Base-by-base conservation (phyloP, 2,797 vertebrate genomes). In the Epinephelus malabaricus region DNA sequence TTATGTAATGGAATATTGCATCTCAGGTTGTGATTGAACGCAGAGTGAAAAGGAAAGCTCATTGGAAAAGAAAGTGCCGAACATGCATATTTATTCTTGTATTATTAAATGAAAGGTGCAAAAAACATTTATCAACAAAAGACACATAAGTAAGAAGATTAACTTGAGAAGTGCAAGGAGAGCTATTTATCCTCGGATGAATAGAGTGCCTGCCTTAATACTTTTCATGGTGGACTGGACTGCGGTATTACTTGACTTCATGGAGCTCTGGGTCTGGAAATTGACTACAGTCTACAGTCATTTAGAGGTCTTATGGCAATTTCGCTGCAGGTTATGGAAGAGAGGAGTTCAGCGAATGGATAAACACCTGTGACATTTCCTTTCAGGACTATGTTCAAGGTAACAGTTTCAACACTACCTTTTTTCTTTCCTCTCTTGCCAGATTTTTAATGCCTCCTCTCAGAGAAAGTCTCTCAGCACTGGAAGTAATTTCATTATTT, bases 281-380 rank as follows among this genome's bases (percentile, higher is more conserved):
- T 92, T 90, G 92, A 93, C 92, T 92, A 88, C 80, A 93, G 91
- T 92, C 91, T 91, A 70, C 73, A 90, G 91, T 94, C 87, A 90
- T 93, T 94, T 93, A 82, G 90, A 83, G 85, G 90, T 90, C 90
- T 92, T 92, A 77, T 62, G 82, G 90, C 93, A 94, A 94, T 94
- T 94, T 92, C 67, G 65, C 90, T 74, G 82, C 82, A 79, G 86
- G 90, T 84, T 92, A 92, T 89, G 90, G 89, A 91, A 89, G 91
- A 90, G 88, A 86, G 91, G 90, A 90, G 81, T 93, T 91, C 86
- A 78, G 86, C 46, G 67, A 90, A 85, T 82, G 88, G 88, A 93
- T 90, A 93, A 93, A 93, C 92, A 93, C 85, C 91, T 92, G 87
- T 89, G 92, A 93, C 93, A 92, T 94, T 86, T 87, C 79, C 90